Base-by-base conservation (phyloP, 2,113 vertebrate genomes). In the Capricornis sumatraensis region DNA sequence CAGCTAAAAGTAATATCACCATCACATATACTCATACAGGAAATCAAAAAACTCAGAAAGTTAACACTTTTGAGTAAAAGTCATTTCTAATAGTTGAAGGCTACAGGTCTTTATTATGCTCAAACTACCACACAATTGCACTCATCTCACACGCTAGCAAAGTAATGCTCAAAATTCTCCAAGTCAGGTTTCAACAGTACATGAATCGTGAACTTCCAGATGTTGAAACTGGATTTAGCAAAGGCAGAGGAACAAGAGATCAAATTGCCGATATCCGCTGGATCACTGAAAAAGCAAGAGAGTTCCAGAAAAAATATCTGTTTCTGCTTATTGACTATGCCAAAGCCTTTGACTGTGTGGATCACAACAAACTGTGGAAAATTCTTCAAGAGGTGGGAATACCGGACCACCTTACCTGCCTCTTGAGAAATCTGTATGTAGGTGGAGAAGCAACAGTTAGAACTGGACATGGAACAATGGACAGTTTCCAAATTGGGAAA, bases 211-310 rank as follows among this genome's bases (percentile, higher is more conserved):
- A 40, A 71, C 19, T 71, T 71, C n/a, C 67, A 71, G 19, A 71
- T 40, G 19, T 40, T 36, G 19, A 71, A 71, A 5, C 19, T 71
- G 67, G 10, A 36, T 40, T 71, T 71, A 40, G 67, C 36, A 71
- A 71, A 71, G 67, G 67, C n/a, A 71, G 5, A 23, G 67, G 19
- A 71, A 71, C 19, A 10, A 71, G 67, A 71, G n/a, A 40, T 71
- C 5, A 71, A 71, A 71, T 6, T 36, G 67, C n/a, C 0, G 1
- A 6, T 40, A 71, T 71, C 2, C 1, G 0, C 3, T 12, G n/a
- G 5, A 71, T 71, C 19, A 71, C 9, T 19, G 33, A 36, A 71
- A 71, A 71, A 36, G 9, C 67, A 36, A 71, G 4, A 71, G n/a
- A 71, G 9, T 71, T 36, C n/a, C 19, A 36, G 64, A 71, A 71